Percentiles rank a stretch among this genome's conserved stretches.
phyloP scores from a whole-genome alignment of 2,888 invertebrate species.

The Brenthis ino region DNA sequence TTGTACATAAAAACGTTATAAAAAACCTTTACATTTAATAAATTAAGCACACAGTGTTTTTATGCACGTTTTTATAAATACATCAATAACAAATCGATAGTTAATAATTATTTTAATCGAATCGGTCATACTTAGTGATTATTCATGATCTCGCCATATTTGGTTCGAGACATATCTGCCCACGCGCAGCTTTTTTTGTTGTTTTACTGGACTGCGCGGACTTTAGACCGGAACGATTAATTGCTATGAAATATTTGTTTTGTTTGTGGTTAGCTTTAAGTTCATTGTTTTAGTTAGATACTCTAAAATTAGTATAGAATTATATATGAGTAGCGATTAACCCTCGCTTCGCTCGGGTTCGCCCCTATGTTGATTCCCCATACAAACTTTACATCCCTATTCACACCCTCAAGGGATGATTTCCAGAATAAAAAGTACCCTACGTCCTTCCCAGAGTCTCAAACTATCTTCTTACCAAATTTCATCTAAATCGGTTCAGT shows the following conservation, averaged over 20 bases:
- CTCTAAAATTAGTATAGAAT: no score
- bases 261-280: neutral
- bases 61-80: neutral
- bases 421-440: no score
- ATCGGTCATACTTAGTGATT: slow-evolving; percentile 39
- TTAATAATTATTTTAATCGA: slow-evolving; percentile 21
- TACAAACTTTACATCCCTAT: no score
- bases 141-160: slow-evolving; percentile 53
- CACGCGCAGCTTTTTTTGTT: slow-evolving; percentile 49
- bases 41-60: neutral
- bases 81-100: slow-evolving; percentile 6
- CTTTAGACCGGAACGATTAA: slow-evolving; percentile 30
- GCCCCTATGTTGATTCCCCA: no score
- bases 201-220: slow-evolving; percentile 41
- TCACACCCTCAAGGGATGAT: no score
- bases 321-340: no score
- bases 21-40: no score
- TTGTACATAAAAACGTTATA: no score
- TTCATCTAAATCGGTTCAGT: no score
- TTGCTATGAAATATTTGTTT: slow-evolving; percentile 8
- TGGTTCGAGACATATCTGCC: slow-evolving; percentile 50
- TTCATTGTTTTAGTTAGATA: neutral
- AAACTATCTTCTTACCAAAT: no score
- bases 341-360: no score
- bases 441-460: no score